Conservation (phyloP, 2,797 vertebrate species). For the Ceryle rudis region DNA sequence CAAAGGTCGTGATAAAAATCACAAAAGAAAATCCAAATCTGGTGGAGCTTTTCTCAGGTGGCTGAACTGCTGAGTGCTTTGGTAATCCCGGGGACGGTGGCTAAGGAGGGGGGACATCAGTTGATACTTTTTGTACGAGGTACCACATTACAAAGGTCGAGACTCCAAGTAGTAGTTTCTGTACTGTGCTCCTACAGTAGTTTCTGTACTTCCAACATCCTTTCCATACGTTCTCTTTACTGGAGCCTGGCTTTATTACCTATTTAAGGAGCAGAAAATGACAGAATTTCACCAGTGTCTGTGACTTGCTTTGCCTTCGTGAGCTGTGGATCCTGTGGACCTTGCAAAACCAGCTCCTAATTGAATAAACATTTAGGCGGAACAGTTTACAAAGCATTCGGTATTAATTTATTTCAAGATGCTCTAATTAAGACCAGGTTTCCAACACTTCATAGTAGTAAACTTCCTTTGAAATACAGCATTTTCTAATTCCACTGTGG, state of each 20-base stretch:
- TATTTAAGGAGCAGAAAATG: neutral
- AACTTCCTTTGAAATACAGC: neutral
- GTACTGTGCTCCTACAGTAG: no score
- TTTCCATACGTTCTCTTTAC: fast-evolving
- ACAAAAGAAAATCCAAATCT: neutral
- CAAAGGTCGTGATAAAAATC: neutral
- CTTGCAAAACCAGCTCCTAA: conserved; percentile 7
- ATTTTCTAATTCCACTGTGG: neutral
- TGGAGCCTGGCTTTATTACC: neutral
- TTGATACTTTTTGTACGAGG: neutral
- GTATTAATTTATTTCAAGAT: neutral
- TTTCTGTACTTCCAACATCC: neutral
- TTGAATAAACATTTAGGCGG: neutral
- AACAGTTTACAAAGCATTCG: neutral
- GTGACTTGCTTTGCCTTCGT: neutral
- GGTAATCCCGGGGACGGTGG: fast-evolving
- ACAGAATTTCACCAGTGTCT: neutral
- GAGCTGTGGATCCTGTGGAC: neutral
- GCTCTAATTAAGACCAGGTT: neutral
- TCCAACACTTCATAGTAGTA: neutral
- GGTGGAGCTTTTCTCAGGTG: neutral
- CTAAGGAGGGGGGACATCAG: neutral
- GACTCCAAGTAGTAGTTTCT: neutral
- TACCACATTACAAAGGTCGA: neutral
- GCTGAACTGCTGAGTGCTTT: neutral